Conservation (phyloP, 2,888 invertebrate genomes). For the Agrochola litura region DNA sequence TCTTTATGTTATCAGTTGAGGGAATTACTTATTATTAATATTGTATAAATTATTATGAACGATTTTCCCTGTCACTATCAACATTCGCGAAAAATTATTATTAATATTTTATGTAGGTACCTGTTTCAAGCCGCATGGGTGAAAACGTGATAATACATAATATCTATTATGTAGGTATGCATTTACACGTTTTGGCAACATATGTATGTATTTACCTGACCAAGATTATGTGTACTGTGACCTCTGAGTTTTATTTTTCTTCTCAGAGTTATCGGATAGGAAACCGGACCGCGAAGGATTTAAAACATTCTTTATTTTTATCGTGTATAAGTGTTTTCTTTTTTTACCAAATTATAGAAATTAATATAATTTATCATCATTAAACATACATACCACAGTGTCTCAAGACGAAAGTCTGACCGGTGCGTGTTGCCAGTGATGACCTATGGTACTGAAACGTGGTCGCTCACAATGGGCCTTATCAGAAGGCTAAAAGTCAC, state of each 20-base stretch:
- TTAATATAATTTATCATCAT: background rate
- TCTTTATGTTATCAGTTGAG: conserved; percentile 27
- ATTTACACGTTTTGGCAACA: background rate
- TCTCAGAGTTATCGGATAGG: background rate
- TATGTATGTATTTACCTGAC: background rate
- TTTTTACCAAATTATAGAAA: background rate
- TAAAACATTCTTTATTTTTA: background rate
- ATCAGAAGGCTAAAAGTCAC: no score
- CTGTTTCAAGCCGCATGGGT: conserved; percentile 6
- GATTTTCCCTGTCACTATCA: conserved; percentile 17
- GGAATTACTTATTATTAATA: background rate
- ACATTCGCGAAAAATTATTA: conserved; percentile 1
- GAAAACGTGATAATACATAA: conserved; percentile 21
- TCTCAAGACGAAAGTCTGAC: no score
- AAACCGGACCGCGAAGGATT: background rate
- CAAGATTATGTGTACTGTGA: no score
- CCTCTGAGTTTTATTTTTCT: background rate
- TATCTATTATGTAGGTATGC: background rate
- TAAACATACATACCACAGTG: no score
- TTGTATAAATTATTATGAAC: conserved; percentile 20
- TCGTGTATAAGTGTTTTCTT: background rate
- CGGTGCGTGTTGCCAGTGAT: no score
- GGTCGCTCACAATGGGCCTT: no score
- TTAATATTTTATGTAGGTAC: background rate
- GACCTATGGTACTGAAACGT: no score